Conservation (phyloP, 2,888 invertebrate species). For the Tachina lurida region DNA sequence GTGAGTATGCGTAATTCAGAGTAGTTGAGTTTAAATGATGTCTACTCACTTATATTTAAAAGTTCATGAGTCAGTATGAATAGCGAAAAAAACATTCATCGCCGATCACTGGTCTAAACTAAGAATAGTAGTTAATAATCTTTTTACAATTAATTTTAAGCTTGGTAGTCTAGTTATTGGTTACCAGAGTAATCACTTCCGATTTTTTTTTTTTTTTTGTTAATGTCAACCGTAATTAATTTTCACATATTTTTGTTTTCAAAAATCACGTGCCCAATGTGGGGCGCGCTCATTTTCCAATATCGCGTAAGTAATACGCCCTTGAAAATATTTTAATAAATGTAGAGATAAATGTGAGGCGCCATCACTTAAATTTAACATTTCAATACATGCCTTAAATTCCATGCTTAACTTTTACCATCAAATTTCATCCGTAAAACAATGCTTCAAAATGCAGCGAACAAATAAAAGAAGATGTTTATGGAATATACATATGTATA, state of each 20-base stretch:
- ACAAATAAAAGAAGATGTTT: not conserved
- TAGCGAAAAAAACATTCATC: too few species aligned
- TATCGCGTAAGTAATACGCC: conserved; percentile 5
- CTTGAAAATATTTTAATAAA: conserved; percentile 17
- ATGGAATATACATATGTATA: conserved; percentile 9
- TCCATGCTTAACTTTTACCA: conserved; percentile 13
- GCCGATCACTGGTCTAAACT: too few species aligned
- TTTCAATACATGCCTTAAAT: conserved; percentile 49
- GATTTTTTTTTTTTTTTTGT: too few species aligned
- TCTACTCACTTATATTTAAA: too few species aligned
- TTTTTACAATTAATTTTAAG: too few species aligned
- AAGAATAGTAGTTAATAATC: too few species aligned
- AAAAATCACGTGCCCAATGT: not conserved
- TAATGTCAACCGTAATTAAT: too few species aligned
- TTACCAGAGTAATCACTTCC: too few species aligned
- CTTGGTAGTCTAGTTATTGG: too few species aligned
- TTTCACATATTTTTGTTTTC: not conserved
- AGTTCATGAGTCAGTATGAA: too few species aligned
- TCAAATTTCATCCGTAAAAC: not conserved
- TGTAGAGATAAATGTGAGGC: conserved; percentile 21
- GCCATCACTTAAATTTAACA: conserved; percentile 30
- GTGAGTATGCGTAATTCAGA: too few species aligned
- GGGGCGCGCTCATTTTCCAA: not conserved
- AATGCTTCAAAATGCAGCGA: not conserved
- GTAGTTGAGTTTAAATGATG: too few species aligned